phyloP scores from a whole-genome alignment of 2,113 vertebrate genomes.

The Notothenia coriiceps region DNA sequence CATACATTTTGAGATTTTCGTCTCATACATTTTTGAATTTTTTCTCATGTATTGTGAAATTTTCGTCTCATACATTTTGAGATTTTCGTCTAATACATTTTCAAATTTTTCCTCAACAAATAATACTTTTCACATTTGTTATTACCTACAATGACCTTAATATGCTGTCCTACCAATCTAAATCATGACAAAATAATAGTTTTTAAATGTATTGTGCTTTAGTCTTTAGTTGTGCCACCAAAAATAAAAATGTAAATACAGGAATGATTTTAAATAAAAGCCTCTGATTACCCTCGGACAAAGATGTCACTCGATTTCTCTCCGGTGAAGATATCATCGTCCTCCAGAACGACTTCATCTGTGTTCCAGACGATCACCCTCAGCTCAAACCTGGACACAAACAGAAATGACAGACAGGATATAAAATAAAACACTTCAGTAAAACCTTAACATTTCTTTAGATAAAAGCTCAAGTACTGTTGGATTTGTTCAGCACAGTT shows the following conservation, averaged over 20 bases:
- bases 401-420: background rate
- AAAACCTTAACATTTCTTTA: background rate
- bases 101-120: too few relatives aligned
- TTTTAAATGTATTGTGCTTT: background rate
- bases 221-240: background rate
- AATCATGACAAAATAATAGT: background rate
- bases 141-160: too few relatives aligned
- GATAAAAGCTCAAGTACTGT: background rate
- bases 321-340: constrained; percentile 98
- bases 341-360: constrained; percentile 96
- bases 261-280: constrained; percentile 1
- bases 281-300: constrained; percentile 90
- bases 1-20: too few relatives aligned
- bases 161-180: background rate
- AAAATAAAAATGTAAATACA: background rate
- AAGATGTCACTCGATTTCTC: constrained; percentile 99
- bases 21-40: too few relatives aligned
- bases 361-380: constrained; percentile 99
- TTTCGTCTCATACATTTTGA: too few relatives aligned
- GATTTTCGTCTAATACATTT: too few relatives aligned
- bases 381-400: constrained; percentile 91
- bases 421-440: background rate
- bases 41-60: too few relatives aligned
- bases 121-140: too few relatives aligned
- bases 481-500: too few relatives aligned